Evolutionary conservation across 2,888 invertebrate genomes (phyloP).

Genomic region (Eurytoma adleriae): DNA sequence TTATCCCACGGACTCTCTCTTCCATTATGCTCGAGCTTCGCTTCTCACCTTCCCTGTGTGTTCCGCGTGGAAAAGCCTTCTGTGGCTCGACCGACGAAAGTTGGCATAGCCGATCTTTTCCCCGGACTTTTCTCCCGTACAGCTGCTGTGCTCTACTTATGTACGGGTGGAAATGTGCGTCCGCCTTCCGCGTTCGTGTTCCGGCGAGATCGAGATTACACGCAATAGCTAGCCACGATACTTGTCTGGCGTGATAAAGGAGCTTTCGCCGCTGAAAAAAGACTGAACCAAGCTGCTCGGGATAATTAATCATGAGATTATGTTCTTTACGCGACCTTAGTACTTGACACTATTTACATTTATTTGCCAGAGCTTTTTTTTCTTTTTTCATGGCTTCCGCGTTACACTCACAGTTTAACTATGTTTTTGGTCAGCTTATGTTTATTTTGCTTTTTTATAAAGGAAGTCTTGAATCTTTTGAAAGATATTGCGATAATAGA

Average conservation of each 20-base stretch:
- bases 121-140: not conserved
- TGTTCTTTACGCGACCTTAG: slow-evolving; percentile 26
- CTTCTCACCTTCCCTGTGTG: not conserved
- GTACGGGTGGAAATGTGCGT: no score
- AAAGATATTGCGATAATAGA: no score
- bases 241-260: slow-evolving; percentile 43
- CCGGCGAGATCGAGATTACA: slow-evolving; percentile 37
- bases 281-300: not conserved
- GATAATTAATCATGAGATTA: slow-evolving; percentile 55
- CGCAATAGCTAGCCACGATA: not conserved
- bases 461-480: no score
- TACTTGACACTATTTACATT: slow-evolving; percentile 38
- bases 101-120: not conserved
- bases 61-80: slow-evolving; percentile 17
- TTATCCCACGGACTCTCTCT: not conserved
- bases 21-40: not conserved
- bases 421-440: no score
- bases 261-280: slow-evolving; percentile 25
- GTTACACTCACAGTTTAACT: no score
- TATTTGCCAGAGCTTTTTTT: slow-evolving; percentile 15
- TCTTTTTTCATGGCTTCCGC: slow-evolving; percentile 3
- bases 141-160: no score
- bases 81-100: not conserved
- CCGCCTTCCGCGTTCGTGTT: not conserved
- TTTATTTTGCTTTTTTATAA: no score